Evolutionary conservation across 2,888 invertebrate genomes (phyloP), one percentile per base, ranked within the genome.

Genomic region (Chrysolina oricalcia): DNA sequence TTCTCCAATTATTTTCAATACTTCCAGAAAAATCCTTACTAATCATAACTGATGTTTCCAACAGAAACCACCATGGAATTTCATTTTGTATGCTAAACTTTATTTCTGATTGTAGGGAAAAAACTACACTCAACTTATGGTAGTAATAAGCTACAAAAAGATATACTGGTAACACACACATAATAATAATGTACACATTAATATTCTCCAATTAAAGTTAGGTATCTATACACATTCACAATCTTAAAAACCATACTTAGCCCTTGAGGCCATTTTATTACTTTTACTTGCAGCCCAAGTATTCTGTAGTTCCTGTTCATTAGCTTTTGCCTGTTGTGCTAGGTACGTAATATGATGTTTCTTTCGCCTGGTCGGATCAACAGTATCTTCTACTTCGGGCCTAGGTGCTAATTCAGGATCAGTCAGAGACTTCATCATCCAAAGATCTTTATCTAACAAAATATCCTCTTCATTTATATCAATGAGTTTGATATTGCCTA

Each of bases 341-440:
- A 98, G 91, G 88, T 97, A 98, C 0, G 98, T 98, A 83, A 98
- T 98, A 90, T 98, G 98, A 91, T 98, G 98, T 88, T 98, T 98
- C 81, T 94, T 91, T 81, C 93, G 93, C 88, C 91, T 86, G 86
- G 92, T 89, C 17, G 86, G 85, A 83, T 88, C 87, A 83, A 90
- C 90, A 87, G 91, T 92, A 88, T 91, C 84, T 88, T 90, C 88
- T 83, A 90, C 82, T 80, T 91, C 79, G 2, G 89, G 87, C 21
- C 89, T 90, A 0, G 90, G 88, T 70, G 89, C 89, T 78, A 86
- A 88, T 21, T 92, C 93, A 65, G 93, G 93, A 80, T 95, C 94
- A 21, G 95, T 93, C 50, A 96, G 88, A 0, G 95, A 94, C 83
- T 96, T 96, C 3, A 94, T 92, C 85, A 97, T 88, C 94, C 96